Evolutionary conservation across 2,888 invertebrate species (phyloP).

Genomic region (Dasysyrphus albostriatus): DNA sequence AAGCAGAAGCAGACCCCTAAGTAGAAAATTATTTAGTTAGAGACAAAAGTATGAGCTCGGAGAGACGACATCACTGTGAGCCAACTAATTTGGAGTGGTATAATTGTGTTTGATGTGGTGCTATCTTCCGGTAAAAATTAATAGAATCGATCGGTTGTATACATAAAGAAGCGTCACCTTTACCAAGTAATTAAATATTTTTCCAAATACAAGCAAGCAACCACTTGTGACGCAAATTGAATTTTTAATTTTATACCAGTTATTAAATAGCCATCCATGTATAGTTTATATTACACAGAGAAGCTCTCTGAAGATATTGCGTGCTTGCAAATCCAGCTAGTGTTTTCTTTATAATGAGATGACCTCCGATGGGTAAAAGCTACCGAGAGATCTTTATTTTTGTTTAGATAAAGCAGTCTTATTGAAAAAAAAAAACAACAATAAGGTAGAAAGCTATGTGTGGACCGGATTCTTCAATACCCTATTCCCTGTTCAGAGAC

Average conservation of each 20-base stretch:
- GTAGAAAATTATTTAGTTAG: conserved; percentile 8
- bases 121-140: conserved; percentile 61
- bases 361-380: not conserved
- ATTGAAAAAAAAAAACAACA: not conserved
- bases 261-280: conserved; percentile 12
- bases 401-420: not conserved
- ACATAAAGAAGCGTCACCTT: conserved; percentile 18
- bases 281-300: conserved; percentile 7
- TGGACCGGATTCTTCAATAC: not conserved
- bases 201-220: conserved; percentile 13
- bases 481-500: not conserved
- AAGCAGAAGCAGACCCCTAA: conserved; percentile 51
- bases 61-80: conserved; percentile 17
- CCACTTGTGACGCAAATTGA: conserved; percentile 55
- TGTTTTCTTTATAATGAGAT: not conserved
- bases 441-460: not conserved
- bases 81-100: conserved; percentile 50
- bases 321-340: conserved; percentile 16
- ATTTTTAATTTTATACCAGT: conserved; percentile 51
- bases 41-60: conserved; percentile 16
- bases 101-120: conserved; percentile 25
- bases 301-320: conserved; percentile 15
- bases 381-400: not conserved
- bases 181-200: conserved; percentile 33
- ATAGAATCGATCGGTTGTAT: conserved; percentile 21